Evolutionary conservation across 2,113 vertebrate species (phyloP).

Genomic region (Syngnathoides biaculeatus): DNA sequence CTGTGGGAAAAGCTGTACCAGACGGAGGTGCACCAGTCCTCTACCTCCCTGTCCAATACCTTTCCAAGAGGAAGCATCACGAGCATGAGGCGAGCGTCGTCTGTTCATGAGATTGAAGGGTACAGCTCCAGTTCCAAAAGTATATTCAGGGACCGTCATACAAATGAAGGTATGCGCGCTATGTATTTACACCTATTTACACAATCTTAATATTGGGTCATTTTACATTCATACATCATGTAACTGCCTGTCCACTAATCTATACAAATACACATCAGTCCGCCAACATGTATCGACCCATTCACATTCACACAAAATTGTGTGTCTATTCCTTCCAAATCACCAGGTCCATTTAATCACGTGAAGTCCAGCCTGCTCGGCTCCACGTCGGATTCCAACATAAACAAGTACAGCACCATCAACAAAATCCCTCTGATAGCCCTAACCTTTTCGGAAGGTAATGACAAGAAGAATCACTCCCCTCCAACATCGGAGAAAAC

Average conservation of each 20-base stretch:
- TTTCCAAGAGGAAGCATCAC: conserved; percentile 88
- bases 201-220: neutral
- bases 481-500: conserved; percentile 93
- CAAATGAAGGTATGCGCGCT: conserved; percentile 83
- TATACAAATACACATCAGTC: too few species aligned
- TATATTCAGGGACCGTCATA: conserved; percentile 84
- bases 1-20: conserved; percentile 84
- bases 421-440: conserved; percentile 98
- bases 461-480: conserved; percentile 91
- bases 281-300: neutral
- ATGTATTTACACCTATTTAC: neutral
- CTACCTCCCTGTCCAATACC: conserved; percentile 82
- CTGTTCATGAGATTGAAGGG: conserved; percentile 94
- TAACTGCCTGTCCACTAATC: too few species aligned
- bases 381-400: conserved; percentile 97
- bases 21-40: conserved; percentile 82
- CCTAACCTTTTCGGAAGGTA: conserved; percentile 92
- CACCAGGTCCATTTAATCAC: conserved; percentile 91
- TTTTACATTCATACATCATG: too few species aligned
- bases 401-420: conserved; percentile 98
- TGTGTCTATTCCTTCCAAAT: conserved; percentile 11
- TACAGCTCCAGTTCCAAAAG: conserved; percentile 84
- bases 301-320: neutral
- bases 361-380: conserved; percentile 94
- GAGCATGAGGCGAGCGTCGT: conserved; percentile 92